Conservation (phyloP, 2,888 invertebrate genomes). For the Leptinotarsa haldemani region DNA sequence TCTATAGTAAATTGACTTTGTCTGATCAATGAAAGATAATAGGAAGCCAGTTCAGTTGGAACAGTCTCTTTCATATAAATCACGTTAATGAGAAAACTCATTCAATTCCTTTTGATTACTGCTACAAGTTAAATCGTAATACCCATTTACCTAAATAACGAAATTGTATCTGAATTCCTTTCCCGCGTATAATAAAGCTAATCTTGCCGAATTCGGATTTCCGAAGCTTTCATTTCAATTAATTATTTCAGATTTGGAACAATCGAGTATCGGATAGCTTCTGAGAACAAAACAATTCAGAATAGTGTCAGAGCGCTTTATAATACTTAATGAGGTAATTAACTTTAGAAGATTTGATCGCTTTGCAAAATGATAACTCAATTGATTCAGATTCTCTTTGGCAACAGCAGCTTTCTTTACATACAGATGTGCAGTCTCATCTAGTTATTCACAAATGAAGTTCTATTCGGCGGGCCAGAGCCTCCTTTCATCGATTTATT, state of each 20-base stretch:
- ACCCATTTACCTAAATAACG: neutral
- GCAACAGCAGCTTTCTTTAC: neutral
- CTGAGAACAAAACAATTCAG: neutral
- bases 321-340: conserved; percentile 10
- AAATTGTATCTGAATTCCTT: neutral
- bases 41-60: neutral
- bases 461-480: too few species aligned
- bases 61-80: neutral
- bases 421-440: neutral
- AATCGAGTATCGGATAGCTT: conserved; percentile 16
- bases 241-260: conserved; percentile 12
- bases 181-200: neutral
- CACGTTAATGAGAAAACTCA: conserved; percentile 1
- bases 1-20: neutral
- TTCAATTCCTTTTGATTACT: conserved; percentile 4
- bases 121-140: neutral
- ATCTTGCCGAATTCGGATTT: conserved; percentile 4
- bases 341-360: neutral
- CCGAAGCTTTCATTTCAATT: conserved; percentile 4
- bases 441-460: too few species aligned
- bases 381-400: neutral
- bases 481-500: too few species aligned
- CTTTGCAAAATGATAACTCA: neutral
- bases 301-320: conserved; percentile 6
- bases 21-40: neutral